These are phyloP conservation scores for Drosophila fulvimacula DNA, from an alignment of 2,888 invertebrate species.

Conservation along the genomic window DNA sequence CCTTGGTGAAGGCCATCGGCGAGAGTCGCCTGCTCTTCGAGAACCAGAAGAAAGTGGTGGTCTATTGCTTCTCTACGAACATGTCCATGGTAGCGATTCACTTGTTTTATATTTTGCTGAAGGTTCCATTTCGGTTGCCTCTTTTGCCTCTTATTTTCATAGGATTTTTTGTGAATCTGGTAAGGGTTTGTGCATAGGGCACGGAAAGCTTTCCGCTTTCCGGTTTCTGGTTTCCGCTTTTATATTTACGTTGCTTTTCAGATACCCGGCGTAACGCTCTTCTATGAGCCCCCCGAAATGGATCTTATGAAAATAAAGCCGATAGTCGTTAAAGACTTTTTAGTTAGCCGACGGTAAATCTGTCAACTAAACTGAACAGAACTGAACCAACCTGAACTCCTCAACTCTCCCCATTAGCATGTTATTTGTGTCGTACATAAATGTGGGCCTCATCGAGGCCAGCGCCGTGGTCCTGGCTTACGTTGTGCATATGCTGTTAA, in stretches of 20 bases:
- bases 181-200: conserved; percentile 12
- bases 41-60: conserved; percentile 54
- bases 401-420: conserved; percentile 31
- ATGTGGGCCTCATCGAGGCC: conserved; percentile 57
- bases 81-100: conserved; percentile 21
- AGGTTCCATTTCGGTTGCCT: conserved; percentile 42
- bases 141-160: conserved; percentile 30
- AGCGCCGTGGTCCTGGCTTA: conserved; percentile 49
- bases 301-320: conserved; percentile 52
- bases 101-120: conserved; percentile 14
- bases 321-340: conserved; percentile 41
- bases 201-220: no score
- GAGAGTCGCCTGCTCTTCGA: conserved; percentile 61
- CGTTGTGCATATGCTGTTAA: conserved; percentile 49
- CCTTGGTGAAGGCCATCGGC: conserved; percentile 38
- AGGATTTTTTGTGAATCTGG: conserved; percentile 46
- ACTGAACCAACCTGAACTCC: background rate
- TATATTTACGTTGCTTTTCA: conserved; percentile 3
- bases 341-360: conserved; percentile 50
- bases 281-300: conserved; percentile 48
- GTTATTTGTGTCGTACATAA: conserved; percentile 47
- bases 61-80: conserved; percentile 43
- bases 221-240: background rate
- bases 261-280: conserved; percentile 50
- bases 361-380: background rate